phyloP scores from a whole-genome alignment of 2,797 vertebrate species.

The Taenioides sp. region DNA sequence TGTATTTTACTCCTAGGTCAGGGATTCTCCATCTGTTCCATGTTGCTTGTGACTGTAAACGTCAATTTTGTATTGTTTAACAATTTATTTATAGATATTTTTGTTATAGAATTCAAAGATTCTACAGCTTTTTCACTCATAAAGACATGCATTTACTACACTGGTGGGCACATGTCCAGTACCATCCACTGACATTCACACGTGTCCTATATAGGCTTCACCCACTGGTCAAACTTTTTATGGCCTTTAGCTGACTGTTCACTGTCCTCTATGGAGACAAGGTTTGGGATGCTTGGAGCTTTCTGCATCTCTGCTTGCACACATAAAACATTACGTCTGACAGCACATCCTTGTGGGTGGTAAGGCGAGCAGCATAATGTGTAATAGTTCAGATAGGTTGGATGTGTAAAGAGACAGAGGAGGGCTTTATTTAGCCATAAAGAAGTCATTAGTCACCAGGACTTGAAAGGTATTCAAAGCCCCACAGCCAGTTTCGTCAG shows the following conservation, averaged over 20 bases:
- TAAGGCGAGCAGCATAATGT: slow-evolving; percentile 33
- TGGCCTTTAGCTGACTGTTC: slow-evolving; percentile 37
- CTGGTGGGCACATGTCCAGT: neutral
- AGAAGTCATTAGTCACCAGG: slow-evolving; percentile 67
- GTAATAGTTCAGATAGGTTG: slow-evolving; percentile 59
- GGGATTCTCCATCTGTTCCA: slow-evolving; percentile 61
- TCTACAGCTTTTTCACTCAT: too few species aligned
- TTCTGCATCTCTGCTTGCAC: slow-evolving; percentile 8
- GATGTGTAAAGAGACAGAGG: slow-evolving; percentile 60
- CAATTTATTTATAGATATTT: too few species aligned
- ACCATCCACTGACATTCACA: neutral
- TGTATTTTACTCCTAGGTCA: slow-evolving; percentile 64
- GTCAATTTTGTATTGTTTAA: neutral
- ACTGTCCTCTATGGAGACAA: slow-evolving; percentile 22
- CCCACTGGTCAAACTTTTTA: neutral
- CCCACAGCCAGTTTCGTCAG: slow-evolving; percentile 47
- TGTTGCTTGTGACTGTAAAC: slow-evolving; percentile 28
- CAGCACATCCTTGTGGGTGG: slow-evolving; percentile 22
- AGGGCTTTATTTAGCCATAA: slow-evolving; percentile 63
- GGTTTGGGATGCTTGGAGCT: neutral
- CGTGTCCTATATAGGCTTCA: neutral
- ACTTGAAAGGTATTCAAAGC: slow-evolving; percentile 65
- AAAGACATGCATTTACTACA: too few species aligned
- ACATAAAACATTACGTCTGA: slow-evolving; percentile 5
- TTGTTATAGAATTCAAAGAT: too few species aligned